These are phyloP conservation scores for Scolopax rusticola DNA, from an alignment of 2,797 vertebrate species.

Conservation along the genomic window DNA sequence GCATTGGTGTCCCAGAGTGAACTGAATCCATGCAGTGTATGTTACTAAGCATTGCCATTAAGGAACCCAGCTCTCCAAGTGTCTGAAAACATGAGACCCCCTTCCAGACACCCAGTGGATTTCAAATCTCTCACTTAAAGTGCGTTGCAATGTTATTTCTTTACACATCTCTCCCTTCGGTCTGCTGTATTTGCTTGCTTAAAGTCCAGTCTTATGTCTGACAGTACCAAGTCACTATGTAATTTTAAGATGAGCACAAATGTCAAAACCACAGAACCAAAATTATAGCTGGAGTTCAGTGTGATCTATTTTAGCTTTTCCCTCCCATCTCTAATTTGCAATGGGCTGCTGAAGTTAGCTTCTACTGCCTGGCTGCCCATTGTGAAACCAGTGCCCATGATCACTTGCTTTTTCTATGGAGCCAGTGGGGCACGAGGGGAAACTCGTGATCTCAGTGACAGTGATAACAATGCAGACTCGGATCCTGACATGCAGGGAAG, in stretches of 20 bases:
- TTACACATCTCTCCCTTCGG: background rate
- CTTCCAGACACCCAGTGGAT: background rate
- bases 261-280: conserved; percentile 55
- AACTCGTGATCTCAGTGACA: conserved; percentile 26
- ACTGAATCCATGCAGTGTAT: background rate
- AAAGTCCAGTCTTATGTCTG: background rate
- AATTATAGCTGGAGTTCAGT: conserved; percentile 55
- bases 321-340: conserved; percentile 63
- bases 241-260: conserved; percentile 66
- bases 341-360: conserved; percentile 9
- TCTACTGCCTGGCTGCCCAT: background rate
- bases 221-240: conserved; percentile 12
- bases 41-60: background rate
- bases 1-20: conserved; percentile 13
- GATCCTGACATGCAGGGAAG: background rate
- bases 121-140: background rate
- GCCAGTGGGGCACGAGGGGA: conserved; percentile 19
- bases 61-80: background rate
- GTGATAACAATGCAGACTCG: conserved; percentile 17
- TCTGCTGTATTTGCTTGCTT: background rate
- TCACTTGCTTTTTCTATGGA: conserved; percentile 51
- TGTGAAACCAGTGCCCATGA: background rate
- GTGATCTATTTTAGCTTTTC: conserved; percentile 54
- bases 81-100: background rate
- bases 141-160: background rate